Base-by-base conservation (phyloP, 2,113 vertebrate genomes). In the Collichthys lucidus region DNA sequence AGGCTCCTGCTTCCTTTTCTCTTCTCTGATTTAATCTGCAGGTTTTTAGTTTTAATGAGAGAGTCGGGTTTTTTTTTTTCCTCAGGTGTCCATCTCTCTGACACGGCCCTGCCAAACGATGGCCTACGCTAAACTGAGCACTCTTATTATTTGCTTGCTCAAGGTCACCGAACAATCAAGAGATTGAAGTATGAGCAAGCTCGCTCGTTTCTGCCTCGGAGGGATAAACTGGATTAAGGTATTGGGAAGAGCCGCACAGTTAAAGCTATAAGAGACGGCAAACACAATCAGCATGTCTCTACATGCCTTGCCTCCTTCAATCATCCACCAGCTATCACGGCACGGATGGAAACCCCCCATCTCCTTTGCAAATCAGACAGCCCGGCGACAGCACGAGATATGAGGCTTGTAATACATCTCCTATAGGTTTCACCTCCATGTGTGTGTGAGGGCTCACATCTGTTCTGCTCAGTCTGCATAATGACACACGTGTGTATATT, bases 181-280 rank as follows among this genome's bases (percentile, higher is more conserved):
- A 84, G 86, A 92, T 91, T 89, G 92, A 91, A 91, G 89, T 89
- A 83, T 75, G 76, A 90, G 89, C 73, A n/a, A 67, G 83, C 80
- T 68, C 11, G 73, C 91, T n/a, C 67, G 60, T 86, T 84, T 87
- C 60, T 89, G 89, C 78, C 76, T 86, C 80, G 40, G 72, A 87
- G 84, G 87, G 85, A 92, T 92, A 92, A 93, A 92, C 90, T 91
- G 88, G 90, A 94, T 94, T 93, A 92, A 91, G 82, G 87, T 87
- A 83, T 55, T 68, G 66, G 73, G 83, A 40, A 83, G 76, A 82
- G 71, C 87, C 29, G 22, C 56, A 69, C 82, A 70, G 85, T 93
- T 90, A 88, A 89, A 87, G 90, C 86, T 87, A 85, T 77, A 63
- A 63, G 83, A 75, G 86, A 90, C 72, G 82, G 89, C 70, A 91